phyloP scores from a whole-genome alignment of 2,113 vertebrate species.

The Blennius ocellaris region DNA sequence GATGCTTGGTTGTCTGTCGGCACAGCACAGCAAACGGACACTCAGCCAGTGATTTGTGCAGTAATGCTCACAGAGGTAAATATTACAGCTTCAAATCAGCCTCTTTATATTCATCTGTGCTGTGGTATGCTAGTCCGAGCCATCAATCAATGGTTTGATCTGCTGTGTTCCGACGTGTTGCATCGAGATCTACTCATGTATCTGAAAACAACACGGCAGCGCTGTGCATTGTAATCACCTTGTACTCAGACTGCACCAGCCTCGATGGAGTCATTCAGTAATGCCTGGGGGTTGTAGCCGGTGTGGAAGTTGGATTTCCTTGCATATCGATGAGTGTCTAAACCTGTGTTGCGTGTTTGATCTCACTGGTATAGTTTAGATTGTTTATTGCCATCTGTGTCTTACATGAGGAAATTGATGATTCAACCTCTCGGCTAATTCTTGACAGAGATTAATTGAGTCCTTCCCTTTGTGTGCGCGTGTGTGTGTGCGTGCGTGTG shows the following conservation, averaged over 20 bases:
- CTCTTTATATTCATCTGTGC: not conserved
- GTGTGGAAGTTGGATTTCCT: conserved; percentile 48
- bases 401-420: conserved; percentile 52
- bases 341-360: conserved; percentile 18
- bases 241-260: conserved; percentile 11
- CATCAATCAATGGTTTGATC: conserved; percentile 8
- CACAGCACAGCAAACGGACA: not conserved
- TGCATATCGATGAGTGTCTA: conserved; percentile 48
- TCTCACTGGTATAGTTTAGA: conserved; percentile 24
- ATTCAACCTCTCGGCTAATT: conserved; percentile 59
- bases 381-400: conserved; percentile 55
- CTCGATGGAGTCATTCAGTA: conserved; percentile 3
- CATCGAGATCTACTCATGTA: not conserved
- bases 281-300: conserved; percentile 13
- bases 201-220: conserved; percentile 14
- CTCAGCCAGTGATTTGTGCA: not conserved
- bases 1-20: not conserved
- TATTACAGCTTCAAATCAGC: not conserved
- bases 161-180: not conserved
- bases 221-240: conserved; percentile 26
- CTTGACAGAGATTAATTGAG: conserved; percentile 70
- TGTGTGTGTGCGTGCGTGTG: conserved; percentile 18
- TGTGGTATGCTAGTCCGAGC: too few species aligned
- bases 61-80: not conserved
- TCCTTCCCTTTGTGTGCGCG: conserved; percentile 43